Percentiles rank a stretch among this genome's conserved stretches.
These are phyloP conservation scores for Ancistrus triradiatus DNA, from an alignment of 2,113 vertebrate genomes.

Conservation along the genomic window DNA sequence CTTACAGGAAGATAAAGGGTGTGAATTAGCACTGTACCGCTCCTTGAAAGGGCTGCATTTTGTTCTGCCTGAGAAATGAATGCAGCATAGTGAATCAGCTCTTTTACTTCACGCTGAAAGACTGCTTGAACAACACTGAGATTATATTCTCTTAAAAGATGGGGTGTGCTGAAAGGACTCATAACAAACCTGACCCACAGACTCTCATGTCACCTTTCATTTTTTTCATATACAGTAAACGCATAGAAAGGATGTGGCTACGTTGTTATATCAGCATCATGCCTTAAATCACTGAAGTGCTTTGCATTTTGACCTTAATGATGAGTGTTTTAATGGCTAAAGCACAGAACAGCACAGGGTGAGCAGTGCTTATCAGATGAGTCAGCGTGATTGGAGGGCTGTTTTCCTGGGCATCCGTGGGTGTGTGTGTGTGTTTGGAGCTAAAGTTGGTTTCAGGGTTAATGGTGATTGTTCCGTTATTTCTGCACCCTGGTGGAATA, in stretches of 20 bases:
- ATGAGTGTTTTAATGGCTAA: constrained; percentile 30
- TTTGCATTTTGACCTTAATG: constrained; percentile 13
- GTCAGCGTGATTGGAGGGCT: constrained; percentile 33
- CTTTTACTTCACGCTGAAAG: constrained; percentile 48
- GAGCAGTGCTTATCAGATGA: constrained; percentile 40
- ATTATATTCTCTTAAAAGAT: too few species aligned
- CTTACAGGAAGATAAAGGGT: constrained; percentile 1
- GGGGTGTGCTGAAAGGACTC: too few species aligned
- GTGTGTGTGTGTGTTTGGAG: background rate
- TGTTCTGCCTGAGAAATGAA: constrained; percentile 34
- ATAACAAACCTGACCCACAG: too few species aligned
- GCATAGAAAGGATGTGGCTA: background rate
- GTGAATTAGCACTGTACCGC: too few species aligned
- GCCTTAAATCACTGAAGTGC: constrained; percentile 7
- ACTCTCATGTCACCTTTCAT: too few species aligned
- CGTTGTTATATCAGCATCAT: constrained; percentile 4
- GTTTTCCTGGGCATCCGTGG: constrained; percentile 9
- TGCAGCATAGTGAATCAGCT: constrained; percentile 21
- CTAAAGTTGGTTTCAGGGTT: constrained; percentile 14
- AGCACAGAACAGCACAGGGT: constrained; percentile 18
- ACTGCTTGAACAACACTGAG: constrained; percentile 59
- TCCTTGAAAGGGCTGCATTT: too few species aligned
- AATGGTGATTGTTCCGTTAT: constrained; percentile 38
- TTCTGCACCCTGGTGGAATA: constrained; percentile 35
- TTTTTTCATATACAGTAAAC: too few species aligned